These are phyloP conservation scores for Lasioglossum villosulum DNA, from an alignment of 2,888 invertebrate species.

Conservation along the genomic window DNA sequence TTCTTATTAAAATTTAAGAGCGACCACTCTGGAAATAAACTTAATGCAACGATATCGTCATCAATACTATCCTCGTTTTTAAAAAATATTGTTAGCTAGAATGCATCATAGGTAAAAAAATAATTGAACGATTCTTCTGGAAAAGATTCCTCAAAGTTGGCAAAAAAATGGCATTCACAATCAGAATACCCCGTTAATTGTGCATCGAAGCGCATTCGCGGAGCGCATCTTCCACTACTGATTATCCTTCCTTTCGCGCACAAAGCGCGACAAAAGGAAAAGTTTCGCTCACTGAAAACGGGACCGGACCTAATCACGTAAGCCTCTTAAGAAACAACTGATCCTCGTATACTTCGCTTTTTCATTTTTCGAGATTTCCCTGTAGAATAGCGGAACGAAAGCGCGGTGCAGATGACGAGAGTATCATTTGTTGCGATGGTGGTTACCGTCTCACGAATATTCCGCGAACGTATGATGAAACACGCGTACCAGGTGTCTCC, in stretches of 20 bases:
- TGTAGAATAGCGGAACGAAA: not conserved
- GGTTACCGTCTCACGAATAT: not conserved
- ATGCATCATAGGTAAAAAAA: no score
- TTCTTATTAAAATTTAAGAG: no score
- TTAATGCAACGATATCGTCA: no score
- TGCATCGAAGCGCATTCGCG: not conserved
- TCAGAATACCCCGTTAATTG: not conserved
- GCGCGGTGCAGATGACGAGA: not conserved
- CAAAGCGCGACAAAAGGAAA: conserved; percentile 16
- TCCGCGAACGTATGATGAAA: not conserved
- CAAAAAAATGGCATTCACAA: not conserved
- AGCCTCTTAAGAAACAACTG: conserved; percentile 46
- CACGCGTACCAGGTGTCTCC: not conserved
- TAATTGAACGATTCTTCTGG: not conserved
- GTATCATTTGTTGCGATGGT: not conserved
- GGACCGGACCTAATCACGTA: conserved; percentile 28
- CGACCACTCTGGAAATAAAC: no score
- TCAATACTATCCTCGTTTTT: no score
- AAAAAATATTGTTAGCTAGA: no score
- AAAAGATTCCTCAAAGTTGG: not conserved
- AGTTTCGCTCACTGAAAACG: conserved; percentile 5
- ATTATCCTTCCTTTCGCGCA: not conserved
- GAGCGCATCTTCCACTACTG: not conserved
- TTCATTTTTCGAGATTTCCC: conserved; percentile 15
- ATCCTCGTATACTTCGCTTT: conserved; percentile 8